These are phyloP conservation scores for Diadromus collaris DNA, from an alignment of 2,888 invertebrate species.

Conservation along the genomic window DNA sequence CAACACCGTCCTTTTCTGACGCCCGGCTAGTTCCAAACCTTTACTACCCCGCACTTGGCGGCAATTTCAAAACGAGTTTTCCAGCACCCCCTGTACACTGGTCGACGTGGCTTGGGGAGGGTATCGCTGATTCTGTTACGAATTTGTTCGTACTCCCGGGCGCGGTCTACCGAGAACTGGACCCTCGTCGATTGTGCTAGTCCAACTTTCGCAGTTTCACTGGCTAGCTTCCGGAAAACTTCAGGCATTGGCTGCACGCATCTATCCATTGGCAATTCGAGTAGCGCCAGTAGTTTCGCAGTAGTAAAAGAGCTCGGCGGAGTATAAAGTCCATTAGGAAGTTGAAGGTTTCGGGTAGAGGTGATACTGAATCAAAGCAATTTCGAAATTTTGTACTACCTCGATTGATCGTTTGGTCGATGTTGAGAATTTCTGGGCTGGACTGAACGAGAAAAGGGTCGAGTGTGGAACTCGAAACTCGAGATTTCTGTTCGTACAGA, in stretches of 20 bases:
- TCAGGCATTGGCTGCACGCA: slow-evolving; percentile 1
- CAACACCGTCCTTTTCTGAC: not conserved
- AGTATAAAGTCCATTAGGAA: slow-evolving; percentile 61
- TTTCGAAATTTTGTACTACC: slow-evolving; percentile 59
- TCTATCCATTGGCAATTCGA: not conserved
- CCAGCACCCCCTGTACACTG: not conserved
- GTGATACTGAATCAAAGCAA: slow-evolving; percentile 63
- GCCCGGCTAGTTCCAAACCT: slow-evolving; percentile 11
- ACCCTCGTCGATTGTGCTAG: not conserved
- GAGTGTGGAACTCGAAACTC: not conserved
- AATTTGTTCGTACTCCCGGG: slow-evolving; percentile 23
- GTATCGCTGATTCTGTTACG: slow-evolving; percentile 29
- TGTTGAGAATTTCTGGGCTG: not conserved
- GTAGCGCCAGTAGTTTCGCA: slow-evolving; percentile 20
- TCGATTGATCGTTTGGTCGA: slow-evolving; percentile 41
- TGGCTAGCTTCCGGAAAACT: slow-evolving; percentile 2
- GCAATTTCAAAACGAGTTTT: slow-evolving; percentile 42
- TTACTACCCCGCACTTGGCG: slow-evolving; percentile 8
- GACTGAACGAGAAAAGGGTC: not conserved
- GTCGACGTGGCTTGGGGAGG: not conserved
- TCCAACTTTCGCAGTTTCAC: slow-evolving; percentile 24
- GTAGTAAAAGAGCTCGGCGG: slow-evolving; percentile 34
- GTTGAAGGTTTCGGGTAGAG: slow-evolving; percentile 52
- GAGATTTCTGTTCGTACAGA: not conserved
- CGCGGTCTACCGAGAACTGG: slow-evolving; percentile 4